Percentiles rank a stretch among this genome's conserved stretches.
Evolutionary conservation across 2,797 vertebrate species (phyloP).

Genomic region (Falco peregrinus): DNA sequence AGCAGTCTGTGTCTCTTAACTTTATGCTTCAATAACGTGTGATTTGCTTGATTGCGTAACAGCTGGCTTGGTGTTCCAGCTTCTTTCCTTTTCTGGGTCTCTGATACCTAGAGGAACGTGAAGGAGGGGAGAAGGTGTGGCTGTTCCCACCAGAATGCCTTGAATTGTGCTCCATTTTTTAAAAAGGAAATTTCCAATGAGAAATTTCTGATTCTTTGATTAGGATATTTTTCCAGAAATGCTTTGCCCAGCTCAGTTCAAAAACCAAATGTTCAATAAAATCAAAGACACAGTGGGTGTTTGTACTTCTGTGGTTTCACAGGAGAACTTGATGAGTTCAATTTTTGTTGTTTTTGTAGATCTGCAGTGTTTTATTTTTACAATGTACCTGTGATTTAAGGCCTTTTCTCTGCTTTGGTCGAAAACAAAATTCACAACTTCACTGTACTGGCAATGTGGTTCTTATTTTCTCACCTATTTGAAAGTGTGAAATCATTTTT

Average conservation of each 20-base stretch:
- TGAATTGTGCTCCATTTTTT: background rate
- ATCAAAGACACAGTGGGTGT: background rate
- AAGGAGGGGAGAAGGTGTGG: background rate
- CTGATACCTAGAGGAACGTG: background rate
- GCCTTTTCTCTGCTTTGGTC: slow-evolving; percentile 28
- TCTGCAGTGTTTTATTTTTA: slow-evolving; percentile 34
- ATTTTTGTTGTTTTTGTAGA: slow-evolving; percentile 13
- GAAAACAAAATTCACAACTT: slow-evolving; percentile 50
- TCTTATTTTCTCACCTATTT: slow-evolving; percentile 64
- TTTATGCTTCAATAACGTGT: background rate
- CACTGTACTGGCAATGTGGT: background rate
- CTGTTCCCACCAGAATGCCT: background rate
- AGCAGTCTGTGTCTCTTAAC: background rate
- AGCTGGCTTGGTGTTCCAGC: background rate
- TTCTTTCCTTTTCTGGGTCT: background rate
- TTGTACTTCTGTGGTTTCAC: background rate
- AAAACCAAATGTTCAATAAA: background rate
- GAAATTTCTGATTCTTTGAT: background rate
- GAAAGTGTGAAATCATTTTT: slow-evolving; percentile 64
- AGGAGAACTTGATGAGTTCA: background rate
- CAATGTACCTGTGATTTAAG: slow-evolving; percentile 35
- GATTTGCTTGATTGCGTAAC: background rate
- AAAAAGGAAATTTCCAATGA: background rate
- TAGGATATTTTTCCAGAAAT: background rate
- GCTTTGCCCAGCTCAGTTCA: background rate